Evolutionary conservation across 2,888 invertebrate species (phyloP), one percentile per base, ranked within the genome.

Genomic region (Theristus sp.): DNA sequence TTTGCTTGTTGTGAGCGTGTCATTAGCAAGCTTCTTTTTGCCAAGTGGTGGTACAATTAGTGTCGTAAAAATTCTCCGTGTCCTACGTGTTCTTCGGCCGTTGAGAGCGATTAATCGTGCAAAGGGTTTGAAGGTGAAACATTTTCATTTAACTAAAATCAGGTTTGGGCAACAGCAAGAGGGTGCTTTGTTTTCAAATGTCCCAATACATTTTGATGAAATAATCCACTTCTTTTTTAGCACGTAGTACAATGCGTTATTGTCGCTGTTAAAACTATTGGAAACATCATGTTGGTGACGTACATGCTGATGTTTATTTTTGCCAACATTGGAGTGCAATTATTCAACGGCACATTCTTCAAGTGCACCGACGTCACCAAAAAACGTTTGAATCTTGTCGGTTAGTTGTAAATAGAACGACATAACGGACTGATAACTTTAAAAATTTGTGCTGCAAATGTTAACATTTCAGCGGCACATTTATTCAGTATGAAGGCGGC

Each of bases 281-380:
- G 94, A 80, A 96, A 96, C 84, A 96, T 98, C 82, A 89, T 67
- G 67, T 84, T 98, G 83, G 96, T 98, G 80, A 96, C 96, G 78
- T 91, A 90, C 81, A 88, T 98, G 79, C 89, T 98, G 75, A 89
- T 94, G 82, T 98, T 98, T 84, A 96, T 98, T 93, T 98, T 98
- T 80, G 94, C 96, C 76, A 94, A 94, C 78, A 96, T 98, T 82
- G 96, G 96, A 82, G 96, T 98, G 75, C 96, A 98, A 82, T 86
- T 98, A 78, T 98, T 96, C 84, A 96, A 98, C 90, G 98, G 98
- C 66, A 94, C 91, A 79, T 96, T 99, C 82, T 91, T 87, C 80
- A 81, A 75, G 67, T 98, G 98, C 81, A 84, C 84, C 74, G 98
- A 99, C 81, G 82, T 83, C 71, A 93, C 96, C 64, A 98, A 94